Base-by-base conservation (phyloP, 2,113 vertebrate genomes). In the Solea senegalensis region DNA sequence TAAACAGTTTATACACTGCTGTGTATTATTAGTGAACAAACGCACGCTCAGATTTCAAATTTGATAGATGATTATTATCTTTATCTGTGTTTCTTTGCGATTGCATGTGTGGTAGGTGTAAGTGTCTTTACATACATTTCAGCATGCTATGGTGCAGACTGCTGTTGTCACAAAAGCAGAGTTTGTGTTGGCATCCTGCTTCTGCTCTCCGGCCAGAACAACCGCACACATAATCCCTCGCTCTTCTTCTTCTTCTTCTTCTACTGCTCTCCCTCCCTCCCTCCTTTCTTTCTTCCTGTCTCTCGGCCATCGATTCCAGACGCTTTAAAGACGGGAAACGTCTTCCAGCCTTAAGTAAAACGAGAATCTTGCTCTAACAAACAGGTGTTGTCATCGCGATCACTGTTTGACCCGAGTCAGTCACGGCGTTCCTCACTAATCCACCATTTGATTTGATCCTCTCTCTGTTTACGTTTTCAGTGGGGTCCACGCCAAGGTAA, bases 1-100 rank as follows among this genome's bases (percentile, higher is more conserved):
- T 80, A 82, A 82, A 88, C 77, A 79, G 72, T 78, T 80, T 91
- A 78, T 72, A 51, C 69, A 70, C 52, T 11, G 21, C 58, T 76
- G 74, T 76, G 54, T 79, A 51, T 91, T 92, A 85, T 85, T 80
- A 82, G 88, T 89, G 55, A 46, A 83, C 68, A 82, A 89, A 86
- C 55, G 68, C 26, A 69, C 44, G 28, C 28, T 34, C 28, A 34
- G 60, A 8, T 54, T 9, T 56, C 48, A 21, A 70, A 67, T 63
- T 69, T 74, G 39, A 62, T 39, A 50, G 34, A 34, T 34, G 34
- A 34, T 34, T 34, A 34, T 34, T 6, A 34, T 34, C 3, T 34
- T 34, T 34, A 34, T 34, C 34, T 21, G 21, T 21, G 71, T 49
- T 49, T 66, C 15, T 45, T 1, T 50, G 28, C 55, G 40, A 9